Percentiles rank a stretch among this genome's conserved stretches.
Conservation (phyloP, 2,797 vertebrate species). For the Holocentrus rufus region DNA sequence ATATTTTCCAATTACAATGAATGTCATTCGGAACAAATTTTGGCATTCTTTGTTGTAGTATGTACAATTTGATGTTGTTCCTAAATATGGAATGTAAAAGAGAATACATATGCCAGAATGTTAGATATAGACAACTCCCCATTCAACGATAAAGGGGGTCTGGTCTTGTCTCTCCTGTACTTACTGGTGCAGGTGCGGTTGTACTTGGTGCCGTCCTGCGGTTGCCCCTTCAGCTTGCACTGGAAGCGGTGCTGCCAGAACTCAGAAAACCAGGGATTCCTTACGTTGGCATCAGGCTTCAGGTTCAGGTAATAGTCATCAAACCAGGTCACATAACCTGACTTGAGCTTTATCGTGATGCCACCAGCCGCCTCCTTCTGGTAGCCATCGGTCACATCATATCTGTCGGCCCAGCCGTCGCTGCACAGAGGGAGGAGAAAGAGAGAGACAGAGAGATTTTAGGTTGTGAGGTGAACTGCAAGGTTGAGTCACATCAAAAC, state of each 20-base stretch:
- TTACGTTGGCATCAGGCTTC: conserved; percentile 90
- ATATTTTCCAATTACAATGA: too few relatives aligned
- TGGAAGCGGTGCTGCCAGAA: conserved; percentile 99
- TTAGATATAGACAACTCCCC: too few relatives aligned
- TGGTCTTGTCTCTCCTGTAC: conserved; percentile 52
- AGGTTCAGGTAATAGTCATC: conserved; percentile 97
- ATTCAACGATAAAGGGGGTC: too few relatives aligned
- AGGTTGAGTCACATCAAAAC: too few relatives aligned
- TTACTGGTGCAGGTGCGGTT: conserved; percentile 96
- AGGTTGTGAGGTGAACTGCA: background rate
- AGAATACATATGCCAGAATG: too few relatives aligned
- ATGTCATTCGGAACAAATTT: too few relatives aligned
- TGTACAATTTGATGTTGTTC: too few relatives aligned
- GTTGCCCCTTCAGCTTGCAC: conserved; percentile 89
- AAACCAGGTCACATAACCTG: conserved; percentile 96
- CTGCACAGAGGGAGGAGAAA: conserved; percentile 71
- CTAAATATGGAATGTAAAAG: too few relatives aligned
- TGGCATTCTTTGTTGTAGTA: too few relatives aligned
- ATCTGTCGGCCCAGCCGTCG: conserved; percentile 98
- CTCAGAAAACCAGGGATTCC: conserved; percentile 98
- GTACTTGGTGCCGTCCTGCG: conserved; percentile 89
- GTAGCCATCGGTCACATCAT: conserved; percentile 95
- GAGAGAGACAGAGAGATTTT: background rate
- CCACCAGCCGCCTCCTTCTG: conserved; percentile 94
- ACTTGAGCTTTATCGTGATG: conserved; percentile 98